Evolutionary conservation across 2,888 invertebrate species (phyloP), one percentile per base, ranked within the genome.

Genomic region (Andrena bucephala): DNA sequence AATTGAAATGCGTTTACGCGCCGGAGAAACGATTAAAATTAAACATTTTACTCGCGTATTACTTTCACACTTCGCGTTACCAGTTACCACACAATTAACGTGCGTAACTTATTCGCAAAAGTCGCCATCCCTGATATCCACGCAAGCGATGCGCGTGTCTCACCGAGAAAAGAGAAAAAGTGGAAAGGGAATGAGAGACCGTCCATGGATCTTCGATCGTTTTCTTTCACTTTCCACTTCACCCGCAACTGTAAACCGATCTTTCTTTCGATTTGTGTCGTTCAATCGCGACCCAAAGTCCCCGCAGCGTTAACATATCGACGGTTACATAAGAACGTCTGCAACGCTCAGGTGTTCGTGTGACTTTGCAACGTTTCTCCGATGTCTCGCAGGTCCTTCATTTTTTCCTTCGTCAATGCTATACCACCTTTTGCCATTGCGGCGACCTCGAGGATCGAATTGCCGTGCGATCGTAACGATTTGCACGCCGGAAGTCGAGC

Each of bases 361-460:
- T 27, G 69, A 72, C 77, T 84, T 77, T 20, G 66, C 24, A 57
- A 8, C 24, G 70, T 71, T 77, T 36, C 66, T 67, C 63, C 52
- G 57, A 52, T 76, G 72, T 72, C 63, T 65, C 52, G 33, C 36
- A 33, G 50, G 72, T 74, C 62, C 62, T 60, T 52, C 16, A 50
- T 80, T 77, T 63, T 63, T 69, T 67, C 54, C 52, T 20, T 24
- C 29, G 6, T 27, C 65, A 54, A 20, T 52, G 62, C 24, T 71
- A 29, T 66, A 50, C 29, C 63, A 79, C 36, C 74, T 80, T 76
- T 24, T 65, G 27, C 57, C 48, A 67, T 62, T 50, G n/a, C 27
- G 36, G 29, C 63, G 79, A 73, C 82, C 82, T 85, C 79, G 81
- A 7, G 33, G 69, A 79, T 86, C 79, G 66, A 80, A 87, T 87